Evolutionary conservation across 2,113 vertebrate genomes (phyloP), one percentile per base, ranked within the genome.

Genomic region (Pavo muticus): DNA sequence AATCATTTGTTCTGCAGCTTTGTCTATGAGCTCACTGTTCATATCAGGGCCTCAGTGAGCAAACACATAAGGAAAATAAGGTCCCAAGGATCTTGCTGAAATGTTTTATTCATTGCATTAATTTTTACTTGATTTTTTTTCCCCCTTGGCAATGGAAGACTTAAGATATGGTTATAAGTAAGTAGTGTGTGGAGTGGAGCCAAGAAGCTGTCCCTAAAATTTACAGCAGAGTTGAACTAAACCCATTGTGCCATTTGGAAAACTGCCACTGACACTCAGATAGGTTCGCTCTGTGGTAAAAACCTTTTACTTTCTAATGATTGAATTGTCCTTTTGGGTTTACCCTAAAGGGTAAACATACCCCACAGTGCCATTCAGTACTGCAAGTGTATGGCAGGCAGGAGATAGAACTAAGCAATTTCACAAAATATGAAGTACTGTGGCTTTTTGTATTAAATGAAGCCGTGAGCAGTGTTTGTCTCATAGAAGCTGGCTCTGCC

Each of bases 81-180:
- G 16, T 91, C 81, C 64, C 67, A 82, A 30, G 50, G 39, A 91
- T 11, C 77, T 87, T 84, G 30, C 48, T 89, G 92, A 73, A 94
- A 91, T 91, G 56, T 92, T 91, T 89, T 94, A 93, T 95, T 95
- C 52, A 87, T 92, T 73, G 63, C 44, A 89, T 84, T 96, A 93
- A 88, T 93, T 96, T 94, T 95, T 89, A 63, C 89, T 48, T 67
- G 64, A 89, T 40, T 91, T 29, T 4, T 40, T 48, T 92, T 79
- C 64, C 72, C 44, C 39, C 24, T 72, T 67, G 37, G 14, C 74
- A n/a, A 70, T 74, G 77, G n/a, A 79, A 64, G 54, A 48, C 63
- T 89, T 73, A 82, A 93, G 89, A 76, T 82, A 61, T 12, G 32
- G 44, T 91, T 97, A 81, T 95, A 93, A 94, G 54, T 21, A 59